Evolutionary conservation across 1,140 invertebrate genomes (phyloP), one percentile per base, ranked within the genome.

Genomic region (Ptiloglossa arizonensis): DNA sequence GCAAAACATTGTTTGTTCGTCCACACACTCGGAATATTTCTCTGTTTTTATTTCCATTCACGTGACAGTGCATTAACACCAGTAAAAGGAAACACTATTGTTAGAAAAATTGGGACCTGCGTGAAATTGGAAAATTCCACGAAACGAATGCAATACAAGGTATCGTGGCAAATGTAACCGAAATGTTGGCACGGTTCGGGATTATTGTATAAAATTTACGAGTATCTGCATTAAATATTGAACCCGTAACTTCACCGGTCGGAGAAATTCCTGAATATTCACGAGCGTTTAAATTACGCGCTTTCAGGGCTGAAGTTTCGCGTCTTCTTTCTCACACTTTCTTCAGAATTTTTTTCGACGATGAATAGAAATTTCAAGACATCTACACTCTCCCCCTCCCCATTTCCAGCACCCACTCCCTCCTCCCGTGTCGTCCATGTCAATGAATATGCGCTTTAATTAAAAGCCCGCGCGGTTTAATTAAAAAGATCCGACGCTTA

Each of bases 381-480:
- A 59, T 54, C n/a, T n/a, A n/a, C n/a, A n/a, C n/a, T n/a, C n/a
- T n/a, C n/a, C n/a, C n/a, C n/a, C n/a, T n/a, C n/a, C n/a, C n/a
- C n/a, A n/a, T n/a, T n/a, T n/a, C n/a, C n/a, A n/a, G n/a, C n/a
- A n/a, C n/a, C n/a, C n/a, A n/a, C n/a, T n/a, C n/a, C n/a, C n/a
- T n/a, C n/a, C n/a, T n/a, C 15, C 13, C 24, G 4, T 5, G 3
- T 5, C 4, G 60, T n/a, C 32, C n/a, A 19, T 29, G n/a, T 38
- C 54, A 44, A 62, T 22, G 64, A 69, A 59, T 32, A 52, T 17
- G 66, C 38, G 56, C 44, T 83, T 83, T 76, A 84, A 84, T 85
- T 80, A 83, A 77, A 77, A 71, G 52, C 57, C 52, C 41, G 54
- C 54, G 4, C 56, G 74, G 50, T 62, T 60, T 60, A 77, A 77